Base-by-base conservation (phyloP, 2,888 invertebrate genomes). In the Glaucopsyche alexis region DNA sequence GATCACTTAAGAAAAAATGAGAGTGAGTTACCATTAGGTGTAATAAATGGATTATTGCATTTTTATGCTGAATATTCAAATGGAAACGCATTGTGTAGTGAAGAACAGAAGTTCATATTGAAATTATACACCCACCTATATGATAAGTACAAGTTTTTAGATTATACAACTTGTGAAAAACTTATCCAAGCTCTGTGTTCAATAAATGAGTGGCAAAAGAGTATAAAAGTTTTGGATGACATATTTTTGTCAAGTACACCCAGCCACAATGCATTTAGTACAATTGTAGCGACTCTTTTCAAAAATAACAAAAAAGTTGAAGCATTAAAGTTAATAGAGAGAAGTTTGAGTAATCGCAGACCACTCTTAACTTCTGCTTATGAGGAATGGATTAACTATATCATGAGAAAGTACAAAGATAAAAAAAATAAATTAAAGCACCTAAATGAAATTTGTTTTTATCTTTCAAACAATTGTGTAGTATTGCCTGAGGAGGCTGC, bases 151-250 rank as follows among this genome's bases (percentile, higher is more conserved):
- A 91, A 94, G 71, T 81, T 94, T 0, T 82, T 96, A 71, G 96
- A 96, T 85, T 85, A 86, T 16, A 81, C 81, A 3, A 95, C 95
- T 19, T 94, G 94, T 79, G 95, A 95, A 80, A 87, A 87, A 81
- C 84, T 95, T 7, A 90, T 96, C 73, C 86, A 87, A 75, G 96
- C 94, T 0, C 82, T 97, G 4, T 95, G 95, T 77, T 80, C 93
- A 29, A 95, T 96, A 9, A 84, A 92, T 73, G 88, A 94, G 77
- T 97, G 96, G 96, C 91, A 92, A 78, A 94, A 95, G 74, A 93
- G 94, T 60, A 72, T 94, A 0, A 90, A 94, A 77, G 86, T 96
- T 14, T 82, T 96, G 40, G 93, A 95, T 71, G 94, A 95, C 81
- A 93, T 95, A 71, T 90, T 94, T 81, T 65, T 94, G 11, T 90